These are phyloP conservation scores for Drosophila acutilabella DNA, from an alignment of 2,888 invertebrate genomes.

Conservation along the genomic window DNA sequence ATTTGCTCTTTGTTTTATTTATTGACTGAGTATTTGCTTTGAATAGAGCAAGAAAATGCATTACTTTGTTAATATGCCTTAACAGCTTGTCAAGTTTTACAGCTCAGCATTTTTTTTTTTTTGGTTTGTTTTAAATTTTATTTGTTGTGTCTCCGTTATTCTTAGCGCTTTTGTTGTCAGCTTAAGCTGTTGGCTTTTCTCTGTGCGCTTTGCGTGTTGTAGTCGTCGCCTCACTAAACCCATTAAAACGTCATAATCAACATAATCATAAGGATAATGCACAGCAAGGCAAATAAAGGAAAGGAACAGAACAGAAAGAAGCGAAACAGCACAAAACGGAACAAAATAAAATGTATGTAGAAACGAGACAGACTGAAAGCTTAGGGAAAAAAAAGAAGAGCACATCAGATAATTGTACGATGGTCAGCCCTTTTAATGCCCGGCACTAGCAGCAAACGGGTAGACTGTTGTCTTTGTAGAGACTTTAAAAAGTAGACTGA, in stretches of 20 bases:
- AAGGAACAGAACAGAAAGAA: background rate
- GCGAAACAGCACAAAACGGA: conserved; percentile 1
- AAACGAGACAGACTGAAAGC: background rate
- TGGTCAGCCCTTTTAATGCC: conserved; percentile 61
- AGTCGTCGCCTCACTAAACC: conserved; percentile 63
- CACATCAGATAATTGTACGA: conserved; percentile 47
- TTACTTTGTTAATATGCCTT: conserved; percentile 53
- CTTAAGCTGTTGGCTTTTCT: conserved; percentile 56
- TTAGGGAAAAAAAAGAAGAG: conserved; percentile 10
- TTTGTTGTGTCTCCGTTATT: conserved; percentile 14
- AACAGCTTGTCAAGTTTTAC: conserved; percentile 59
- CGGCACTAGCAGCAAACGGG: background rate
- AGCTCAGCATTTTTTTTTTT: background rate
- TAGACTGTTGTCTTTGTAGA: no score
- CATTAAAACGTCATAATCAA: conserved; percentile 79
- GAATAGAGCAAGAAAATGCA: conserved; percentile 21
- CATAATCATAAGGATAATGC: conserved; percentile 74
- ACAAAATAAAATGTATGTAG: background rate
- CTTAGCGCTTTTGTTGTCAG: conserved; percentile 65
- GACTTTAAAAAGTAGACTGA: no score
- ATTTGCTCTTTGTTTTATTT: background rate
- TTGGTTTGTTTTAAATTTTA: background rate
- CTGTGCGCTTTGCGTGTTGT: conserved; percentile 20
- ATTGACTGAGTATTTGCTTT: background rate
- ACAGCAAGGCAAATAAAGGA: conserved; percentile 41